Evolutionary conservation across 2,113 vertebrate genomes (phyloP), one percentile per base, ranked within the genome.

Genomic region (Cololabis saira): DNA sequence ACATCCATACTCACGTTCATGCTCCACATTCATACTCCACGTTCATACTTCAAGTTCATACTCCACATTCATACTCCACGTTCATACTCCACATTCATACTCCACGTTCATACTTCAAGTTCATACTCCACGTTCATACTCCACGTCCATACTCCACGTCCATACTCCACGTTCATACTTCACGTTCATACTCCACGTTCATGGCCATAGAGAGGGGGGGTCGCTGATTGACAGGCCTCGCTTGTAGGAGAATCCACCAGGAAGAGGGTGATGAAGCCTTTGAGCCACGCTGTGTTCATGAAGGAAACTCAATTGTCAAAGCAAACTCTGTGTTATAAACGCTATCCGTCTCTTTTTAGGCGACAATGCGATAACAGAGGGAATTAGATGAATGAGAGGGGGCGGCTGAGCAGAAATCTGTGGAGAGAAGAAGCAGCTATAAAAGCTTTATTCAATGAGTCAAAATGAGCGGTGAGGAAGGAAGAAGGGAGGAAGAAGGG

Each of bases 261-360:
- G 15, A 42, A 44, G 57, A 11, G 3, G 49, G 19, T 27, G 74
- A 71, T 67, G 71, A 74, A 80, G 69, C 61, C 67, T 80, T 56
- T 81, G 55, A 78, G 81, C 76, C 59, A 14, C 14, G 7, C 55
- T 5, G 57, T 53, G 69, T 74, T 52, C 21, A 13, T 44, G 69
- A 80, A 48, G 62, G 73, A 82, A 87, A 79, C 47, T 81, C 78
- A 61, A 76, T 83, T 15, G 5, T 52, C 69, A 75, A 82, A 87
- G 61, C 78, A 85, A 88, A 87, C 70, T 56, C 27, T 64, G 58
- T 5, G 2, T 62, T 51, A 81, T 78, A 42, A 10, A 55, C 43
- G 60, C 61, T 3, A 45, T 71, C 67, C 3, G 14, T 66, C 76
- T 50, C 47, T 64, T 58, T 59, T 41, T 48, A 3, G 22, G 53